Percentiles rank a stretch among this genome's conserved stretches.
These are phyloP conservation scores for Blastobasis adustella DNA, from an alignment of 2,888 invertebrate species.

Conservation along the genomic window DNA sequence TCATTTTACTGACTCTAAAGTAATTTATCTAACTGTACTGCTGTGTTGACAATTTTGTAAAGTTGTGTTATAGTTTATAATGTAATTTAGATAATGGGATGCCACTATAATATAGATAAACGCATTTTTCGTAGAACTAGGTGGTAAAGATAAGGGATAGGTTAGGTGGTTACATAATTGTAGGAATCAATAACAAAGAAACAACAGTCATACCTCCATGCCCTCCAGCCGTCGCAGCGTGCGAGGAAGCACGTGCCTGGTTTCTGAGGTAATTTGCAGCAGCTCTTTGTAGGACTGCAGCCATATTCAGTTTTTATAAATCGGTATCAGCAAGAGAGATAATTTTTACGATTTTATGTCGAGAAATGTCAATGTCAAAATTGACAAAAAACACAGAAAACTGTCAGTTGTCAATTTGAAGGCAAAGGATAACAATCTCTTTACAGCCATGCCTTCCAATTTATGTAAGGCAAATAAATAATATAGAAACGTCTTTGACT, in stretches of 20 bases:
- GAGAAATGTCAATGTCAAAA: too few species aligned
- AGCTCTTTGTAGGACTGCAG: conserved; percentile 58
- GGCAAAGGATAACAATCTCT: background rate
- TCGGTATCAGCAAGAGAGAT: background rate
- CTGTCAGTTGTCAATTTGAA: conserved; percentile 7
- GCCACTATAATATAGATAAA: too few species aligned
- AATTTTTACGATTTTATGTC: too few species aligned
- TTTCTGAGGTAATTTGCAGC: conserved; percentile 62
- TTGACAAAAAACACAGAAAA: too few species aligned
- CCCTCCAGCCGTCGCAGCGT: conserved; percentile 60
- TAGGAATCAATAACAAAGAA: conserved; percentile 14
- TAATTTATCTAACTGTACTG: too few species aligned
- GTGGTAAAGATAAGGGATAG: conserved; percentile 37
- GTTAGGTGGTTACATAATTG: conserved; percentile 68
- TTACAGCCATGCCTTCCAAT: background rate
- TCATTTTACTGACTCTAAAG: too few species aligned
- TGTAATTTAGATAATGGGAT: too few species aligned
- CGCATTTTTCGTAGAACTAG: too few species aligned
- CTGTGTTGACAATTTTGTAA: too few species aligned
- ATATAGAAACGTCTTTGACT: too few species aligned
- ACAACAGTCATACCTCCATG: conserved; percentile 48
- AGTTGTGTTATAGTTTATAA: too few species aligned
- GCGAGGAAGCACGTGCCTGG: conserved; percentile 52
- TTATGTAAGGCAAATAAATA: too few species aligned
- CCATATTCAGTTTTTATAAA: conserved; percentile 42